phyloP scores from a whole-genome alignment of 2,113 vertebrate species.

The Leucoraja erinaceus region DNA sequence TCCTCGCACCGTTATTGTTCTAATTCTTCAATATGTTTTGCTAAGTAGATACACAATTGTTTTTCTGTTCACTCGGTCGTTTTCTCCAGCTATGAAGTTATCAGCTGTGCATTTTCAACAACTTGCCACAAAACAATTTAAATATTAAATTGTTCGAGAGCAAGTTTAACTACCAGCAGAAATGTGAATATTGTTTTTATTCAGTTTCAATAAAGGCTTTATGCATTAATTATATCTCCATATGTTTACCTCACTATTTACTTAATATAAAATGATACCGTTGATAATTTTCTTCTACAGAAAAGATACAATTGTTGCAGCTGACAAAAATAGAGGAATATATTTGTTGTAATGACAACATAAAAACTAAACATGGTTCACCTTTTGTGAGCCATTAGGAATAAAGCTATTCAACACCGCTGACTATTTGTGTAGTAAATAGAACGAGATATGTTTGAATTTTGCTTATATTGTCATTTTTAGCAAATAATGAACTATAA shows the following conservation, averaged over 20 bases:
- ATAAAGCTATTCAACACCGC: neutral
- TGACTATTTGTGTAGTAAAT: constrained; percentile 31
- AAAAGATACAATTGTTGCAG: constrained; percentile 16
- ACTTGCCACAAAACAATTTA: neutral
- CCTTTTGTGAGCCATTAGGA: neutral
- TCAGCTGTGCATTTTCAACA: neutral
- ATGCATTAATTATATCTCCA: constrained; percentile 11
- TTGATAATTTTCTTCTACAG: constrained; percentile 9
- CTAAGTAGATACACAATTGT: neutral
- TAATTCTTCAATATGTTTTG: neutral
- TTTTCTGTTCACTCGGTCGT: neutral
- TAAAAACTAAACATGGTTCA: constrained; percentile 32
- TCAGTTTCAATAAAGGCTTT: constrained; percentile 13
- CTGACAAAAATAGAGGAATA: neutral
- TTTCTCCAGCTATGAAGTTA: neutral
- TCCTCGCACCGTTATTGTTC: neutral
- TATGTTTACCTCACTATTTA: neutral
- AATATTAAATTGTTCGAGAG: neutral
- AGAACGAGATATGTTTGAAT: constrained; percentile 29
- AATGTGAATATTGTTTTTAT: neutral
- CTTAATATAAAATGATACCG: constrained; percentile 18
- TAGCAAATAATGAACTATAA: constrained; percentile 35
- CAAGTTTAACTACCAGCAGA: neutral
- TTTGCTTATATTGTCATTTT: constrained; percentile 22
- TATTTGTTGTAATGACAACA: neutral